Evolutionary conservation across 2,113 vertebrate species (phyloP).

Genomic region (Psittacus erithacus): DNA sequence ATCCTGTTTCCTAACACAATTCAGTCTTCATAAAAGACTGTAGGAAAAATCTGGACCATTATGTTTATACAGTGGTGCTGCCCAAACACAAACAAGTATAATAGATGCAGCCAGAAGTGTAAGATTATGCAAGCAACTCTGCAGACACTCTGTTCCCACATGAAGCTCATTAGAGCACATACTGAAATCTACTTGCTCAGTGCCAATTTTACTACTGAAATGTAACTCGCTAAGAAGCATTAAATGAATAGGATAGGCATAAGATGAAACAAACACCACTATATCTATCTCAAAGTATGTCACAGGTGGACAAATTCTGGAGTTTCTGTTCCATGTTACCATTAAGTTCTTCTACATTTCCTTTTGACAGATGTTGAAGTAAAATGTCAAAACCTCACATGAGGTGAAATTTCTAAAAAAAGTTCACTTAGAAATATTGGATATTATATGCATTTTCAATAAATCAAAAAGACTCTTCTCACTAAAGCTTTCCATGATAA

Average conservation of each 20-base stretch:
- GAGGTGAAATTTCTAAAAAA: background rate
- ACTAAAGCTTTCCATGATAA: background rate
- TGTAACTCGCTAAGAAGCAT: background rate
- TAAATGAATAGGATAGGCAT: background rate
- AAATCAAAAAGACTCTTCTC: background rate
- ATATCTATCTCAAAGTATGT: background rate
- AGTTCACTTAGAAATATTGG: background rate
- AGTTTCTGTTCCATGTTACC: background rate
- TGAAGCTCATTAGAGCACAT: background rate
- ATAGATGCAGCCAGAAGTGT: background rate
- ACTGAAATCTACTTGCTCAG: background rate
- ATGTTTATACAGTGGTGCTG: background rate
- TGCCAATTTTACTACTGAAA: background rate
- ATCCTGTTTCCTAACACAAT: background rate
- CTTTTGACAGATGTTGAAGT: background rate
- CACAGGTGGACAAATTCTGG: background rate
- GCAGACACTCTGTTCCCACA: background rate
- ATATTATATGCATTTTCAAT: background rate
- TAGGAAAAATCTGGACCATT: background rate
- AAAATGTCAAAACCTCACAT: background rate
- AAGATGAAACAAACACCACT: background rate
- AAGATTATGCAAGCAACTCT: background rate
- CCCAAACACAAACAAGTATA: background rate
- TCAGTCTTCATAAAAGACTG: background rate
- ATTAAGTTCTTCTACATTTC: background rate